Base-by-base conservation (phyloP, 2,888 invertebrate species). In the Andrena marginata region DNA sequence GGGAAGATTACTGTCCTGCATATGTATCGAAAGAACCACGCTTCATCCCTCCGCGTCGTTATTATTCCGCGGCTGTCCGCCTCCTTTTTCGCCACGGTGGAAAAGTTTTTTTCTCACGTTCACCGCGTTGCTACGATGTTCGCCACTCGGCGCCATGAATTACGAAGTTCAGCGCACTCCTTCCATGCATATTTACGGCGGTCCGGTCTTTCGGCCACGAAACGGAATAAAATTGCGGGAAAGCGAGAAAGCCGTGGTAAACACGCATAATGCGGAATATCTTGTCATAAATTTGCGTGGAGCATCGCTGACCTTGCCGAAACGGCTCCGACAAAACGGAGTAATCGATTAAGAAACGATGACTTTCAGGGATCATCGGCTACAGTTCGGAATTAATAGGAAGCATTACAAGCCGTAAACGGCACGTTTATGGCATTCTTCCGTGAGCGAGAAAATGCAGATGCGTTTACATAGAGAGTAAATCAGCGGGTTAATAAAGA, bases 111-210 rank as follows among this genome's bases (percentile, higher is more conserved):
- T 31, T 16, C 42, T 42, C 7, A 26, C 60, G 33, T 20, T 2
- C 16, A n/a, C 2, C n/a, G 10, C 20, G 13, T 0, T 33, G 2
- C 16, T 6, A 2, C 33, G 20, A 51, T n/a, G 23, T 13, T 2
- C 4, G 23, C 31, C 67, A 4, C 73, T 85, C 85, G 85, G 79
- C 86, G 89, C 84, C 87, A 85, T 88, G 90, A 91, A 91, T 91
- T 89, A 89, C 87, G 85, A 89, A 85, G 84, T 90, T 87, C 85
- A 78, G 59, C 82, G 80, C 85, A 88, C 69, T 76, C 49, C 72
- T 82, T 83, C 86, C 81, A 81, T 89, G 54, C 81, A 84, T 87
- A 77, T 90, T 90, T 89, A 88, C 72, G 87, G 76, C 70, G 62
- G 60, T 33, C 29, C 73, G 70, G 54, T 33, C n/a, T 77, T 77